A percentile compares a stretch with the other conserved stretches of the same genome.
Evolutionary conservation across 2,888 invertebrate genomes (phyloP).

Genomic region (Patella caerulea): DNA sequence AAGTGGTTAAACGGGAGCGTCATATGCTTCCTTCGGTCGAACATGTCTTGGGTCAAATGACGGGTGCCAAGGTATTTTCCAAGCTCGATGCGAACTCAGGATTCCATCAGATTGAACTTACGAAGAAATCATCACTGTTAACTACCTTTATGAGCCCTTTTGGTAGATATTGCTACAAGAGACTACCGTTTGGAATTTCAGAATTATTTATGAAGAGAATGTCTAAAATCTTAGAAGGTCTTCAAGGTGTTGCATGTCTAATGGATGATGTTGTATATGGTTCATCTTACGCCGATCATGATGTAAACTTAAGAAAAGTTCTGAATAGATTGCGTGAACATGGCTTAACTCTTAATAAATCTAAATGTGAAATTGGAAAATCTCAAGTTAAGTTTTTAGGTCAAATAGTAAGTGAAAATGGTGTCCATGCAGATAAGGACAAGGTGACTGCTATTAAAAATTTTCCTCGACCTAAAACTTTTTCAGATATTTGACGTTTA

Average conservation of each 20-base stretch:
- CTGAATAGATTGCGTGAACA: slow-evolving; percentile 11
- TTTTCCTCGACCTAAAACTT: slow-evolving; percentile 12
- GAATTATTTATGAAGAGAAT: slow-evolving; percentile 30
- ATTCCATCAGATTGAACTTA: slow-evolving; percentile 20
- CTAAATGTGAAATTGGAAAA: not conserved
- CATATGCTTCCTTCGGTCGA: too few species aligned
- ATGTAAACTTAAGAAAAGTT: not conserved
- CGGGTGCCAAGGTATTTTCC: slow-evolving; percentile 11
- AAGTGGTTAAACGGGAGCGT: too few species aligned
- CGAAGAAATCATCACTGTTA: slow-evolving; percentile 1
- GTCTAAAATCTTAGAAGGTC: slow-evolving; percentile 20
- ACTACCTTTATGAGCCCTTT: slow-evolving; percentile 27
- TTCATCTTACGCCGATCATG: not conserved
- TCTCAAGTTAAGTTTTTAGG: slow-evolving; percentile 7
- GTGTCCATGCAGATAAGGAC: slow-evolving; percentile 11
- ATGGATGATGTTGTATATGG: slow-evolving; percentile 35
- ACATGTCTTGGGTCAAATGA: too few species aligned
- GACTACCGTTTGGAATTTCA: slow-evolving; percentile 25
- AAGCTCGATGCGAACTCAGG: slow-evolving; percentile 21
- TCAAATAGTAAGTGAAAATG: slow-evolving; percentile 18
- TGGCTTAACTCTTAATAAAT: slow-evolving; percentile 16
- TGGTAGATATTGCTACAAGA: slow-evolving; percentile 20
- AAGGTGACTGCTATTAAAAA: not conserved
- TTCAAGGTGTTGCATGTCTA: slow-evolving; percentile 3
- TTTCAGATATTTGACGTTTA: not conserved